phyloP scores from a whole-genome alignment of 2,888 invertebrate species.

The Thereva unica region DNA sequence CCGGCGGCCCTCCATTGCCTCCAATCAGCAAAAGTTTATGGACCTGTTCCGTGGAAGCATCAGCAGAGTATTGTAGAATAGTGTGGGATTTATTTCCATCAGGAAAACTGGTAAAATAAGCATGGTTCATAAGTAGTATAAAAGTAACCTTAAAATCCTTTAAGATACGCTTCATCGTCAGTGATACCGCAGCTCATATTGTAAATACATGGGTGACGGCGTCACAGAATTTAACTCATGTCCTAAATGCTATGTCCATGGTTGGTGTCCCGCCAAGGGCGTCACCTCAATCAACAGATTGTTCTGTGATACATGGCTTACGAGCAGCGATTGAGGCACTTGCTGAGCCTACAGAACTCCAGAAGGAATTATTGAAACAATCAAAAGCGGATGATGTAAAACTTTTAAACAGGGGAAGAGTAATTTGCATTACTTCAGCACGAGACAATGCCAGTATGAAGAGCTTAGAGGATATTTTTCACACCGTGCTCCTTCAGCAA shows the following conservation, averaged over 20 bases:
- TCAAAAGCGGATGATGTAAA: constrained; percentile 56
- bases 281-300: constrained; percentile 62
- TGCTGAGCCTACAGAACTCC: constrained; percentile 78
- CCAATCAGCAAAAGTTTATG: constrained; percentile 92
- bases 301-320: constrained; percentile 79
- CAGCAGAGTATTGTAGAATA: constrained; percentile 94
- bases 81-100: constrained; percentile 96
- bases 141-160: constrained; percentile 48
- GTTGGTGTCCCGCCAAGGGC: constrained; percentile 76
- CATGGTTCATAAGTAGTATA: constrained; percentile 13
- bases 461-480: constrained; percentile 83
- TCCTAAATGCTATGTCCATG: constrained; percentile 80
- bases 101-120: constrained; percentile 73
- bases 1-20: constrained; percentile 74
- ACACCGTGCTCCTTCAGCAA: constrained; percentile 78
- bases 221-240: constrained; percentile 86
- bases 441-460: constrained; percentile 85
- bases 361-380: constrained; percentile 59
- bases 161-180: constrained; percentile 82
- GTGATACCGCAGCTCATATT: constrained; percentile 82
- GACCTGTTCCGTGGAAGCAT: constrained; percentile 95
- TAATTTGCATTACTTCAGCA: constrained; percentile 89
- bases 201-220: constrained; percentile 81
- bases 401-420: constrained; percentile 65
- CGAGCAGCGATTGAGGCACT: constrained; percentile 84